Conservation (phyloP, 2,797 vertebrate species). For the Hoplostethus atlanticus region DNA sequence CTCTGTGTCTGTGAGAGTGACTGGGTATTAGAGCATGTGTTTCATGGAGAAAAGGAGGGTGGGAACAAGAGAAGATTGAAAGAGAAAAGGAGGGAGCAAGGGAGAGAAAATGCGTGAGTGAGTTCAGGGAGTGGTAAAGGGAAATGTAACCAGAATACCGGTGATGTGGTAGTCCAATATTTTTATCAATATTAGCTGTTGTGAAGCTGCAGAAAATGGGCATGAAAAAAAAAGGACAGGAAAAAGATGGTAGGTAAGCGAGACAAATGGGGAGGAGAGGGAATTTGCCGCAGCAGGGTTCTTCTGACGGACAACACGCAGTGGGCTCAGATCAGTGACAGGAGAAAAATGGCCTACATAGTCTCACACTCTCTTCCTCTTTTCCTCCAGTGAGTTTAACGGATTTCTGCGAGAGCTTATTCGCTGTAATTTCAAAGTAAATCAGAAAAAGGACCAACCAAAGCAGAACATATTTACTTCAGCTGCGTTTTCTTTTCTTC, state of each 20-base stretch:
- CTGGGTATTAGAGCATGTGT: slow-evolving; percentile 87
- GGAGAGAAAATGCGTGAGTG: slow-evolving; percentile 49
- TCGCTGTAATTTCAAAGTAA: slow-evolving; percentile 13
- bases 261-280: slow-evolving; percentile 68
- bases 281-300: slow-evolving; percentile 77
- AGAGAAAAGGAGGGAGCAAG: slow-evolving; percentile 67
- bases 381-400: slow-evolving; percentile 13
- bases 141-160: slow-evolving; percentile 74
- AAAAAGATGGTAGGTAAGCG: slow-evolving; percentile 70
- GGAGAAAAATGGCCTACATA: slow-evolving; percentile 67
- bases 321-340: slow-evolving; percentile 90
- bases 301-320: slow-evolving; percentile 88
- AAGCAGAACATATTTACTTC: background rate
- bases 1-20: slow-evolving; percentile 86
- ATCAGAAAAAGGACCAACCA: background rate
- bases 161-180: slow-evolving; percentile 58
- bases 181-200: slow-evolving; percentile 68
- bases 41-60: slow-evolving; percentile 76
- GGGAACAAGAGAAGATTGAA: slow-evolving; percentile 70
- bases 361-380: slow-evolving; percentile 37
- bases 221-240: slow-evolving; percentile 52
- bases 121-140: slow-evolving; percentile 59
- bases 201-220: slow-evolving; percentile 52
- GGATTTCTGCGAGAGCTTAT: slow-evolving; percentile 1
- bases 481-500: background rate